A percentile compares a stretch with the other conserved stretches of the same genome.
These are phyloP conservation scores for Hirudo medicinalis DNA, from an alignment of 1,140 invertebrate genomes.

Conservation along the genomic window DNA sequence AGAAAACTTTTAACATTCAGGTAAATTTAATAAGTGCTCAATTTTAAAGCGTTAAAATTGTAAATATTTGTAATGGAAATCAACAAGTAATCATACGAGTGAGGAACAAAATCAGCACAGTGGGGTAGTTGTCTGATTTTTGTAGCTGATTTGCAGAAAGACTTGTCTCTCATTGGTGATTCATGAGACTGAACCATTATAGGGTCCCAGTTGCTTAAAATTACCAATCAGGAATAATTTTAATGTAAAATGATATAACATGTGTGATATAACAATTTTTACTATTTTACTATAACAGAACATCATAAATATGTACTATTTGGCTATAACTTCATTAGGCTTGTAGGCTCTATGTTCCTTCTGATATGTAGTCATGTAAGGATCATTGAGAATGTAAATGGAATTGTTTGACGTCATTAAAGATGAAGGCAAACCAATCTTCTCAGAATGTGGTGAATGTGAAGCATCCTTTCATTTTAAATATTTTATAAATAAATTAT, in stretches of 20 bases:
- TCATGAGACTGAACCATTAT: background rate
- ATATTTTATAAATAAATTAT: too few species aligned
- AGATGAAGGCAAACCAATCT: background rate
- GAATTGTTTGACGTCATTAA: background rate
- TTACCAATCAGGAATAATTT: background rate
- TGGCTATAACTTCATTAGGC: background rate
- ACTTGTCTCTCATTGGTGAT: slow-evolving; percentile 7
- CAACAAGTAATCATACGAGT: background rate
- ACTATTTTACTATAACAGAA: background rate
- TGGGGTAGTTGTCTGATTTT: background rate
- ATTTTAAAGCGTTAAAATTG: too few species aligned
- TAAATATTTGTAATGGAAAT: background rate
- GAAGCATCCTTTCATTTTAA: background rate
- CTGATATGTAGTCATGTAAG: slow-evolving; percentile 1
- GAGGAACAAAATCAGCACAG: background rate
- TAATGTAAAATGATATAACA: background rate
- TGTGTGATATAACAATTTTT: background rate
- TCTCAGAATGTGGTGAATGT: background rate
- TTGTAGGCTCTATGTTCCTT: slow-evolving; percentile 1
- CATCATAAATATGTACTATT: background rate
- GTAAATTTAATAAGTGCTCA: too few species aligned
- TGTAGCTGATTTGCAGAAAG: background rate
- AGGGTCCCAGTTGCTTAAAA: background rate
- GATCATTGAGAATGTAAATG: slow-evolving; percentile 4
- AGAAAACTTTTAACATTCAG: too few species aligned